Evolutionary conservation across 2,888 invertebrate genomes (phyloP), one percentile per base, ranked within the genome.

Genomic region (Cephus nigrinus): DNA sequence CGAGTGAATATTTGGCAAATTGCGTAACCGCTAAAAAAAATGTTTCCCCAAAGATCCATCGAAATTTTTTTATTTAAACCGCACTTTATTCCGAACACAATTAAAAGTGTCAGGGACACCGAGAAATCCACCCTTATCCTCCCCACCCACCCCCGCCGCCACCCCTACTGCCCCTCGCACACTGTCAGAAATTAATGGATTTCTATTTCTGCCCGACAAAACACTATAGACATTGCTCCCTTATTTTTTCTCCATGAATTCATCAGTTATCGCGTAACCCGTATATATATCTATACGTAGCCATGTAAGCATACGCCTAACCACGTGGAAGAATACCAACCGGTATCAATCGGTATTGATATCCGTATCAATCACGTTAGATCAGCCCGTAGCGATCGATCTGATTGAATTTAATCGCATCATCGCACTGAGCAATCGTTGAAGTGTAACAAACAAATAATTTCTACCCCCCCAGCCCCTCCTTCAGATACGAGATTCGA

Each of bases 331-430:
- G 55, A 55, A 55, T 9, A 5, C 2, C 0, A 55, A 55, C 55
- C 9, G 55, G 55, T 55, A 55, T 55, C 23, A 55, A 55, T 55
- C 55, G 55, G 55, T 55, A 55, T 55, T 5, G 9, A 55, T 55
- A 55, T 23, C 55, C 15, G 12, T 31, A 15, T 30, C 71, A 32
- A 77, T 81, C 74, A 72, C 77, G 75, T 76, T 80, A 78, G 79
- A 82, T 82, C 80, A 81, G 80, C 75, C 76, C 76, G 80, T 79
- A 76, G 78, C 81, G 74, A 78, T 76, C 75, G 77, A 80, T 81
- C 79, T 76, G 76, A 80, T 82, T 82, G 81, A 81, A 81, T 80
- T 80, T 79, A 82, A 81, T 77, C 79, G 81, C 79, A 82, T 81
- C 81, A 82, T 81, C 75, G 80, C 81, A 76, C 79, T 74, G 75